Base-by-base conservation (phyloP, 2,888 invertebrate species). In the Dynastes tityus region DNA sequence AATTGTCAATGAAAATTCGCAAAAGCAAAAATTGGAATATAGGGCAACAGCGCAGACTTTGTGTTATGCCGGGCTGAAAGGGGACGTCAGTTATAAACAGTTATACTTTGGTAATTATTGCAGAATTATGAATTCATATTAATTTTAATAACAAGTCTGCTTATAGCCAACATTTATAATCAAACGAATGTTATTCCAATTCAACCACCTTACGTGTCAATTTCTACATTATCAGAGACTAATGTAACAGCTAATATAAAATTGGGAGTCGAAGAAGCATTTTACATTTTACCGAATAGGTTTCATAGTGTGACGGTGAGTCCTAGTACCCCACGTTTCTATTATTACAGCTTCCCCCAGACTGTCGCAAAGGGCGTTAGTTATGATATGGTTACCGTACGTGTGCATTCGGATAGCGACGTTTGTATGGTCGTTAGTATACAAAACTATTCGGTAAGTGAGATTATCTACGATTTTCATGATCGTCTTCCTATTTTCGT, bases 351-450 rank as follows among this genome's bases (percentile, higher is more conserved):
- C 40, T 84, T 84, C 53, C 82, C 83, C 0, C 22, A 27, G 29
- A 51, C 29, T 51, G 1, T 27, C 13, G 13, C 68, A 9, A 3
- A 27, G 1, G 49, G 29, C 0, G 22, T 53, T 13, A 82, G 89
- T 53, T 83, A 84, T 9, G 86, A 87, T 16, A 88, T 87, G 8
- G 93, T 94, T 0, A 89, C 94, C 1, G 89, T 95, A 0, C 90
- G 92, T 87, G 91, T 94, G 0, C 91, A 91, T 78, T 94, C 95
- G 0, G 89, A 91, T 11, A 92, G 92, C 83, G 91, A 92, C 70
- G 90, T 92, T 1, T 97, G 96, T 85, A 94, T 95, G 89, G 92
- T 94, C 0, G 91, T 96, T 0, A 96, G 96, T 0, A 92, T 96
- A 83, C 96, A 97, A 87, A 93, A 94, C 85, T 92, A 92, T 80